These are phyloP conservation scores for Aphidoletes aphidimyza DNA, from an alignment of 2,888 invertebrate species.

Conservation along the genomic window DNA sequence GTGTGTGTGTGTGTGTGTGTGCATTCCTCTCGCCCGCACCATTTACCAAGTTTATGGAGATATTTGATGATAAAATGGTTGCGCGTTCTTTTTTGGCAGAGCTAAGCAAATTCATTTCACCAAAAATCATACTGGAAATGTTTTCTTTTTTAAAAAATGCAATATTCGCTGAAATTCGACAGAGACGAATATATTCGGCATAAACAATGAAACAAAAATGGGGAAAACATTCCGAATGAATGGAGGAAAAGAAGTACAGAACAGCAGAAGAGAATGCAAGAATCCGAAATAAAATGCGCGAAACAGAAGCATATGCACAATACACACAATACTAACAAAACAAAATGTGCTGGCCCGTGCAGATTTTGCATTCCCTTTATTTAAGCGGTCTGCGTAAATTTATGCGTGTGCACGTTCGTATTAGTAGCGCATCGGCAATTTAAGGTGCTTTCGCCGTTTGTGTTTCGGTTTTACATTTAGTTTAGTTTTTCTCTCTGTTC, in stretches of 20 bases:
- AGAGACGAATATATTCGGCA: not conserved
- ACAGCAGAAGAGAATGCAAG: no score
- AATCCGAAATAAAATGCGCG: not conserved
- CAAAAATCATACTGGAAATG: not conserved
- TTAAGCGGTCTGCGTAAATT: not conserved
- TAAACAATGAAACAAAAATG: not conserved
- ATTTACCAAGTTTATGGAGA: not conserved
- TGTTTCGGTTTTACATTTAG: no score
- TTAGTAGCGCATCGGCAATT: not conserved
- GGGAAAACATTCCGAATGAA: not conserved
- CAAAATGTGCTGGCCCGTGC: not conserved
- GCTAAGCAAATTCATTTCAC: slow-evolving; percentile 17
- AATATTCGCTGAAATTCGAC: not conserved
- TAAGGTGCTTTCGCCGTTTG: slow-evolving; percentile 19
- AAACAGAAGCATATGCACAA: not conserved
- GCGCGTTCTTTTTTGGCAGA: not conserved
- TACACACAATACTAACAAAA: not conserved
- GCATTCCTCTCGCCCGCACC: not conserved
- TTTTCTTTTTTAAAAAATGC: not conserved
- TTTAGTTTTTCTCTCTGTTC: not conserved
- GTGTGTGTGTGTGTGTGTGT: no score
- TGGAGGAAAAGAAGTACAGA: not conserved
- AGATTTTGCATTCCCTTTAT: slow-evolving; percentile 16
- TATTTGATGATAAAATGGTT: slow-evolving; percentile 3
- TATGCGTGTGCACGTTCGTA: slow-evolving; percentile 5